Conservation (phyloP, 2,888 invertebrate species). For the Drosophila acutilabella region DNA sequence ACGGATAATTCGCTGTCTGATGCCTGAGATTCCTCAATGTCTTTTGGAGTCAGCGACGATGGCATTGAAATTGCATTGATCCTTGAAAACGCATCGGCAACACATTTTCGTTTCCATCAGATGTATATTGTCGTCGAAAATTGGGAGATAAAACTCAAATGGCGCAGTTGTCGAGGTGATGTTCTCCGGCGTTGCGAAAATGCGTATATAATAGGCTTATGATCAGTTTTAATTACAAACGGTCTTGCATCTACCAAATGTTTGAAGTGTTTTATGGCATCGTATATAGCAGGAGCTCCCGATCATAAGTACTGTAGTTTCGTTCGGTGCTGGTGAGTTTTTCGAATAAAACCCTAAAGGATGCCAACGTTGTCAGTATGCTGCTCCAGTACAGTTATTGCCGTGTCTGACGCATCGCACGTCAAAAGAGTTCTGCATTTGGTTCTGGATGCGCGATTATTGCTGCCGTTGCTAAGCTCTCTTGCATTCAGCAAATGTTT, state of each 20-base stretch:
- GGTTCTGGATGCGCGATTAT: not conserved
- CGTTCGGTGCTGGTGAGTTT: too few species aligned
- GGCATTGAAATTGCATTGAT: slow-evolving; percentile 5
- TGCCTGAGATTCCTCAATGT: not conserved
- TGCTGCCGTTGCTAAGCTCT: not conserved
- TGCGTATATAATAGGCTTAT: too few species aligned
- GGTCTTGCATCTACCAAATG: too few species aligned
- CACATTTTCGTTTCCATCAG: slow-evolving; percentile 12
- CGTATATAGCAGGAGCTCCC: too few species aligned
- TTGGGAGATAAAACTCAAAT: too few species aligned
- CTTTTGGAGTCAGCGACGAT: not conserved
- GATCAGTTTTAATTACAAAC: too few species aligned
- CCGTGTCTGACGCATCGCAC: too few species aligned
- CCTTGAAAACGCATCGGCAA: slow-evolving; percentile 17
- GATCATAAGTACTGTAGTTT: too few species aligned
- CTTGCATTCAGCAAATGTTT: not conserved
- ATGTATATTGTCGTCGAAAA: slow-evolving; percentile 16
- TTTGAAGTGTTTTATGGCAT: too few species aligned
- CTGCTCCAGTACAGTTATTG: not conserved
- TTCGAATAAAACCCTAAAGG: slow-evolving; percentile 2
- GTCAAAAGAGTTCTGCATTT: not conserved
- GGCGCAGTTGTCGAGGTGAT: too few species aligned
- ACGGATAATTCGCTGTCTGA: not conserved
- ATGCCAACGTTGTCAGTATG: not conserved
- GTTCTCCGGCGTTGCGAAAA: too few species aligned